A percentile compares a stretch with the other conserved stretches of the same genome.
Conservation (phyloP, 2,113 vertebrate species). For the Galemys pyrenaicus region DNA sequence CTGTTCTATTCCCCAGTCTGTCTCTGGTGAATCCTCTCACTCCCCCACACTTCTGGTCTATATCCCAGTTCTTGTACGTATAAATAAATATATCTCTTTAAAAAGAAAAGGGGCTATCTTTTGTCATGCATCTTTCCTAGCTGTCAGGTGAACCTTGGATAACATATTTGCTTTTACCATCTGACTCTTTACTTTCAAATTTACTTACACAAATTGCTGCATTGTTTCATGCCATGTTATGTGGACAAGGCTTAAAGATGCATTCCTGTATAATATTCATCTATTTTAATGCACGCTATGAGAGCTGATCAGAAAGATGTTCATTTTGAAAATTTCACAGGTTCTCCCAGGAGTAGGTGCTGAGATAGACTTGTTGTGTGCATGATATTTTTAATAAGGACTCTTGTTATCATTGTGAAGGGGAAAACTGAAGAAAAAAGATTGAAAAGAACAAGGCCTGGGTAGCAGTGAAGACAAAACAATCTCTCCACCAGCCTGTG, state of each 20-base stretch:
- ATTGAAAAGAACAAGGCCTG: background rate
- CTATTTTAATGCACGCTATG: background rate
- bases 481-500: background rate
- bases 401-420: background rate
- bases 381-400: background rate
- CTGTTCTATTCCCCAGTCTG: too few species aligned
- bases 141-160: background rate
- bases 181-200: background rate
- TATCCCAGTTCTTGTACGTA: too few species aligned
- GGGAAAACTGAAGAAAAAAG: background rate
- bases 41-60: too few species aligned
- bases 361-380: accelerated
- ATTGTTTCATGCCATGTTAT: background rate
- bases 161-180: background rate
- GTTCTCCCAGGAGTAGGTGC: background rate
- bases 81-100: too few species aligned
- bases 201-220: background rate
- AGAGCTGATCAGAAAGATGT: background rate
- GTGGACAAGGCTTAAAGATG: background rate
- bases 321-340: background rate
- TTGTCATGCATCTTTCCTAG: background rate
- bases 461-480: background rate
- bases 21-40: too few species aligned
- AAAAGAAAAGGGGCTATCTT: background rate
- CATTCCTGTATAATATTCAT: background rate